Base-by-base conservation (phyloP, 2,888 invertebrate species). In the Polylopha cassiicola region DNA sequence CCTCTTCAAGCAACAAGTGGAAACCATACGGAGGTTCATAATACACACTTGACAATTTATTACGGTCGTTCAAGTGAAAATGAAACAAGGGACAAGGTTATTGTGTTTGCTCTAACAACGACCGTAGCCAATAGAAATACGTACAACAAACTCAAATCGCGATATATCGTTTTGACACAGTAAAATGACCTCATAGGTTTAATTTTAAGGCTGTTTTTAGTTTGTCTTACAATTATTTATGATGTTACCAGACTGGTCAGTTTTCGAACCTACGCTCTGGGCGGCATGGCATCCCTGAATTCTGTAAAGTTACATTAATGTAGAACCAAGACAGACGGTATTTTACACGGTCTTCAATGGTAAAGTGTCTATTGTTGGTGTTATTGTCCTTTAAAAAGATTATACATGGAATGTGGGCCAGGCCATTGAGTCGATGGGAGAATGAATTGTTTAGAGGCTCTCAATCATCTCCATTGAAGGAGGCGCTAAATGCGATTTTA, bases 401-500 rank as follows among this genome's bases (percentile, higher is more conserved):
- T 71, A 76, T 65, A 73, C 70, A 64, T 73, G 66, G 74, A 78
- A 81, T 80, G 72, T 78, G 75, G 75, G 72, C 73, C 71, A 71
- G 38, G 55, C 77, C 75, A 79, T 85, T 82, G 78, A 82, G 69
- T 67, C 65, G 58, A 47, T 51, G 53, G 43, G 47, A 70, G 70
- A 71, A 73, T 67, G 73, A 68, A 82, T 82, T 81, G 82, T 82
- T 79, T 82, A 74, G 69, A 68, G 60, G 66, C 79, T 54, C 76
- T 85, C 82, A 78, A 81, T 84, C 82, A 80, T 78, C 46, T 69
- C 70, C 74, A 82, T 82, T 81, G 76, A 80, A 61, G 64, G 57
- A 66, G 77, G 80, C 78, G 81, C 81, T 77, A 79, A 82, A 82
- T 65, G 70, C 61, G 70, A 78, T 68, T 84, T 85, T 84, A 84